Evolutionary conservation across 1,140 invertebrate genomes (phyloP), one percentile per base, ranked within the genome.

Genomic region (Drosophila teissieri): DNA sequence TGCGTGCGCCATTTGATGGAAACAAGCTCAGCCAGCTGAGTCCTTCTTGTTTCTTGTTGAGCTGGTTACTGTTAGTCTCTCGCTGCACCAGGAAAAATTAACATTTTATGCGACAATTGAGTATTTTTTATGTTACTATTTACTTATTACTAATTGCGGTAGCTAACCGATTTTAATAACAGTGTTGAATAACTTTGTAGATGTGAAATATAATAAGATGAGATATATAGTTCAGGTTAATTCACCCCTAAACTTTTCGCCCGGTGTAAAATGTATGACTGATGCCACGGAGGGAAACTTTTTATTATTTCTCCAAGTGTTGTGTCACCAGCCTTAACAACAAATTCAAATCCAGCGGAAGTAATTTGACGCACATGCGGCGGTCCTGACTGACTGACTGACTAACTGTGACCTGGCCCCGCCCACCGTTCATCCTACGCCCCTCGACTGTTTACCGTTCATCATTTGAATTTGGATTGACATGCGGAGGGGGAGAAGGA

Each of bases 281-380:
- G 27, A 8, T 31, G 27, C 27, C 7, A 7, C 4, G 36, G 36
- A 37, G 14, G 11, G 3, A 37, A 19, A 19, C 3, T 11, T 12
- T 37, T 3, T 37, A 12, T 72, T 73, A 12, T 72, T 73, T 73
- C 27, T 51, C 7, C 0, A 1, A 10, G 60, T 56, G 52, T 27
- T 76, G 72, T 73, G 65, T 88, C 79, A 83, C 52, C 72, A 68
- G 79, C 48, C 70, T 69, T 76, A 86, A 83, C 83, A 86, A 79
- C 70, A 78, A 88, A 86, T 83, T 86, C 70, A 86, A 86, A 86
- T 86, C 83, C 82, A 86, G 83, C 83, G 82, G 82, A 88, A 86
- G 79, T 86, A 86, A 86, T 86, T 86, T 86, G 74, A 82, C 72
- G 80, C 80, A 83, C 80, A 84, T 73, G 82, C 61, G 39, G 64